Evolutionary conservation across 1,140 invertebrate species (phyloP).

Genomic region (Archivesica marissinica): DNA sequence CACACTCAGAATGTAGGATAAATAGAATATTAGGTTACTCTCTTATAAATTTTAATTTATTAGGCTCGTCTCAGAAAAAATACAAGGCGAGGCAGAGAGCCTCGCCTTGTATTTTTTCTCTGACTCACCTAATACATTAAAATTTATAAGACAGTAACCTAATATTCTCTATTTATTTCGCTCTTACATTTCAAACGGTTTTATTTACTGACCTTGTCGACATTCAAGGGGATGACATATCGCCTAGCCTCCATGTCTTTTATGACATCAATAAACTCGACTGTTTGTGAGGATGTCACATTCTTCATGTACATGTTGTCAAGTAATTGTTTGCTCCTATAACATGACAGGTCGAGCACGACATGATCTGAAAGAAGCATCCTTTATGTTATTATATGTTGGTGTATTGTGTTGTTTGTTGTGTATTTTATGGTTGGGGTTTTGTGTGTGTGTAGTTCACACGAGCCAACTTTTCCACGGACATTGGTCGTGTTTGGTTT

Average conservation of each 20-base stretch:
- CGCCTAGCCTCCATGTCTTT: background rate
- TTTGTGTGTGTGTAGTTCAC: too few species aligned
- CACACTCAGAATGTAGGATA: too few species aligned
- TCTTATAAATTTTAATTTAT: background rate
- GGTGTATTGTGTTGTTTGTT: too few species aligned
- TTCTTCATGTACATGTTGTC: constrained; percentile 11
- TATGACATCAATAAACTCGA: background rate
- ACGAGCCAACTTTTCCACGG: too few species aligned
- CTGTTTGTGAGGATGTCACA: background rate
- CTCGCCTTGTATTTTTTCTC: too few species aligned
- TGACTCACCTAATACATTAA: too few species aligned
- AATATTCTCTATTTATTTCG: background rate
- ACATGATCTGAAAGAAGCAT: constrained; percentile 22
- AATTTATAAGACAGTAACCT: background rate
- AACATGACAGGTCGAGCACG: constrained; percentile 2
- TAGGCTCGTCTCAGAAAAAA: background rate
- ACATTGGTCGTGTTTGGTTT: too few species aligned
- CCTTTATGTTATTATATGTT: too few species aligned
- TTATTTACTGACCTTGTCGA: background rate
- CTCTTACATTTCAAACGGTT: background rate
- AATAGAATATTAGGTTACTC: background rate
- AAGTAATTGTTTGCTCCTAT: background rate
- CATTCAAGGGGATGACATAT: constrained; percentile 11
- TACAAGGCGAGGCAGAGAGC: background rate
- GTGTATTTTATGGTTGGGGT: too few species aligned